Percentiles rank a stretch among this genome's conserved stretches.
These are phyloP conservation scores for Chironex yamaguchii DNA, from an alignment of 30 jellyfish, hydroid and myxozoan species.

Conservation along the genomic window DNA sequence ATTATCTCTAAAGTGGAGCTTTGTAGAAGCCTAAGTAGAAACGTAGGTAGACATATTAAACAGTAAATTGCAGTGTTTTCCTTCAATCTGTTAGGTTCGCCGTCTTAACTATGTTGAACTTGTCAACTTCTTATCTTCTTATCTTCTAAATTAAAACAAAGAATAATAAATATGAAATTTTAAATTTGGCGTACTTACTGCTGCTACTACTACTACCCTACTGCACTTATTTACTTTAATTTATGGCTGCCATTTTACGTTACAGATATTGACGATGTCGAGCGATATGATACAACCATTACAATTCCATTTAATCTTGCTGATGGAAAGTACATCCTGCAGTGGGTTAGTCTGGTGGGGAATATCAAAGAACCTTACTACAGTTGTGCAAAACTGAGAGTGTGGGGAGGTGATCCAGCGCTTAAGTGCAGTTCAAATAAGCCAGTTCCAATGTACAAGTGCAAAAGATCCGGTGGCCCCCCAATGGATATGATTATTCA, in stretches of 20 bases:
- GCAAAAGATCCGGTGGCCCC: constrained; percentile 34
- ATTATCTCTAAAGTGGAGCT: no score
- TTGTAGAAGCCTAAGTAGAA: no score
- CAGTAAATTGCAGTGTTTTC: no score
- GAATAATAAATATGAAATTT: background rate
- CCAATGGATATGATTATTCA: no score
- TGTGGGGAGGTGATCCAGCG: constrained; percentile 55
- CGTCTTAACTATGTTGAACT: background rate
- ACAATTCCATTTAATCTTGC: constrained; percentile 41
- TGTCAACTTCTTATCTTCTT: background rate
- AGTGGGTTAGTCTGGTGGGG: constrained; percentile 36
- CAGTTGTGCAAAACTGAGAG: constrained; percentile 65
- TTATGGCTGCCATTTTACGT: no score
- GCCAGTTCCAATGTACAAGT: constrained; percentile 5
- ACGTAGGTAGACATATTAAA: no score
- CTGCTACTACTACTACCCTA: background rate
- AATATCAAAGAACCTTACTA: constrained; percentile 53
- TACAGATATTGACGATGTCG: constrained; percentile 24
- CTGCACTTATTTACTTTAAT: background rate
- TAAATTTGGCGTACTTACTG: background rate
- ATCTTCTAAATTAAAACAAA: background rate
- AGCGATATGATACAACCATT: constrained; percentile 61
- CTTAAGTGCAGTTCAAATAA: background rate
- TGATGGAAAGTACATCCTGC: constrained; percentile 54
- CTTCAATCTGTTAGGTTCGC: no score